Evolutionary conservation across 2,113 vertebrate species (phyloP), one percentile per base, ranked within the genome.

Genomic region (Spea bombifrons): DNA sequence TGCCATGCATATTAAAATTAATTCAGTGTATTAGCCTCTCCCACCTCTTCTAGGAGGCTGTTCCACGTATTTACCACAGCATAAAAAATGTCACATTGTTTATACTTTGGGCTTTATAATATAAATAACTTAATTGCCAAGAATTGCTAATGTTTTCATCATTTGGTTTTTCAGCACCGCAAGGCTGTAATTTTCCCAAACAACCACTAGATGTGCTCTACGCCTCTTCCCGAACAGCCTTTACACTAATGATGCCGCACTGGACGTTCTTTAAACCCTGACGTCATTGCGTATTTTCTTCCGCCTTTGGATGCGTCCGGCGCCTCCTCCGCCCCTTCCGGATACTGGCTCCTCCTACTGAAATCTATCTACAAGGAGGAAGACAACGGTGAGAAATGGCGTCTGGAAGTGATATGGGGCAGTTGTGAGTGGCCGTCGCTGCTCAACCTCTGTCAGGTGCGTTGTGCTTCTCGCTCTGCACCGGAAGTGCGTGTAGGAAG

Each of bases 271-370:
- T 44, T 30, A 5, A 16, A 48, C 0, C 4, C 12, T 55, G 48
- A 15, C 63, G 63, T 75, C 48, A 52, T 13, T 47, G 8, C 16
- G 4, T 13, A 4, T 17, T 3, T 17, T 8, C 15, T 7, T 47
- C 73, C 30, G 7, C 73, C 66, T 75, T 48, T 63, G 61, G 30
- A 45, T 50, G 13, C 63, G 66, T 75, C 73, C 73, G 73, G 16
- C 44, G 48, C n/a, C 44, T 16, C 10, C 30, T 30, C 30, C 30
- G 30, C 30, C 1, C 50, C 13, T 75, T 75, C 73, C 73, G 65
- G 16, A n/a, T 15, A 6, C 8, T 43, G 48, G 13, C 63, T 7
- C 73, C 73, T 44, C 30, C 64, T 46, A 1, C 48, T 49, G 47
- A 47, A 53, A 2, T 7, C 44, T 4, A 5, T 3, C 48, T 30